Evolutionary conservation across 2,113 vertebrate species (phyloP).

Genomic region (Notarius lentiginosus): DNA sequence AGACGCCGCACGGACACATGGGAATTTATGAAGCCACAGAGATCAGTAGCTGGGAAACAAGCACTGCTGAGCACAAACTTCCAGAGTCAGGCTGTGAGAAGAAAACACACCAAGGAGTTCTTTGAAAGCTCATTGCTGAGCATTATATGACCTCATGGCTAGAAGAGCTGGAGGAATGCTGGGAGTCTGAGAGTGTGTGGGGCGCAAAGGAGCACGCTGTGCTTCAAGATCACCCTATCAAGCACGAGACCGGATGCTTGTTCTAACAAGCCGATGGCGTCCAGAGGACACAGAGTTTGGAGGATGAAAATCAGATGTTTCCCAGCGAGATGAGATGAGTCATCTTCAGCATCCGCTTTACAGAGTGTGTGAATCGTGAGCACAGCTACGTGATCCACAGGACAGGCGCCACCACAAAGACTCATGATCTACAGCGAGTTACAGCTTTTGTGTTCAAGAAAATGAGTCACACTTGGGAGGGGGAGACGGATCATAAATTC

Average conservation of each 20-base stretch:
- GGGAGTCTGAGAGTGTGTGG: slow-evolving; percentile 13
- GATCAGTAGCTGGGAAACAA: slow-evolving; percentile 17
- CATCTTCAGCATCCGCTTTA: slow-evolving; percentile 6
- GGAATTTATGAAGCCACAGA: slow-evolving; percentile 5
- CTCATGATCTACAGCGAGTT: background rate
- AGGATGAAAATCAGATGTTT: slow-evolving; percentile 38
- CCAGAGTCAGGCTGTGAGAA: background rate
- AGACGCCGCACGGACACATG: background rate
- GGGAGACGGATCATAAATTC: background rate
- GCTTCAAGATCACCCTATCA: slow-evolving; percentile 21
- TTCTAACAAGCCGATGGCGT: slow-evolving; percentile 39
- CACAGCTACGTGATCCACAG: background rate
- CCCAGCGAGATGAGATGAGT: slow-evolving; percentile 15
- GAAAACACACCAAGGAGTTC: background rate
- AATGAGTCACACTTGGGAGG: background rate
- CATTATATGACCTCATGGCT: slow-evolving; percentile 23
- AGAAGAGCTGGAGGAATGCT: slow-evolving; percentile 13
- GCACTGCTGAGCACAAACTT: background rate
- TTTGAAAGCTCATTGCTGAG: slow-evolving; percentile 12
- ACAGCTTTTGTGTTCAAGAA: background rate
- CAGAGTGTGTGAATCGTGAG: background rate
- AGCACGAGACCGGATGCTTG: background rate
- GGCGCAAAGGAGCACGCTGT: background rate
- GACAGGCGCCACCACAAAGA: background rate
- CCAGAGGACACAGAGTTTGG: slow-evolving; percentile 10